Conservation (phyloP, 2,888 invertebrate species). For the Andrena hattorfiana region DNA sequence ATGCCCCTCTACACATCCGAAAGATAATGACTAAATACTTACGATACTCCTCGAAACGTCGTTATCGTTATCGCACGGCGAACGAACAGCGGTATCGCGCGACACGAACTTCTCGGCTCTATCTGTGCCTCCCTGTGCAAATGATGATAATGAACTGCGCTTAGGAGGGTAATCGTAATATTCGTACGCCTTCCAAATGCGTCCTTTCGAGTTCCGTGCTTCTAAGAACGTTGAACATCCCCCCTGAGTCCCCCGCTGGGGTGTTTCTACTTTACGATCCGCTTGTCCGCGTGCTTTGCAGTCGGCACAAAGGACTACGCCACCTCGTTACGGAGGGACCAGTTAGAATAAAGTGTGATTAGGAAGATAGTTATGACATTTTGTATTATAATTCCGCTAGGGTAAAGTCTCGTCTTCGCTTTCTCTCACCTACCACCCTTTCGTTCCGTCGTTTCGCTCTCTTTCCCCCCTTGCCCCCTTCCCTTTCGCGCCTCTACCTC, state of each 20-base stretch:
- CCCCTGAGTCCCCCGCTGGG: conserved; percentile 76
- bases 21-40: conserved; percentile 40
- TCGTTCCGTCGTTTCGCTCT: conserved; percentile 25
- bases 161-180: conserved; percentile 76
- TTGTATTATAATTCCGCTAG: conserved; percentile 82
- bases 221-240: conserved; percentile 76
- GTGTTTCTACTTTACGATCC: conserved; percentile 81
- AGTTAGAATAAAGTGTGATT: conserved; percentile 84
- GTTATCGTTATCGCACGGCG: conserved; percentile 56
- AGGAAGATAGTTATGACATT: conserved; percentile 83
- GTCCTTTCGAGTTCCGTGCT: conserved; percentile 75
- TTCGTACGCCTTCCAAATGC: conserved; percentile 73
- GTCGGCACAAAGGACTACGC: conserved; percentile 77
- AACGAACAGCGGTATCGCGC: conserved; percentile 61
- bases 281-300: conserved; percentile 78
- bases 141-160: conserved; percentile 74
- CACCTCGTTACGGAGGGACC: conserved; percentile 80
- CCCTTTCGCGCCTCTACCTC: not conserved
- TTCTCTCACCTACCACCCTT: conserved; percentile 40
- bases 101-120: conserved; percentile 67
- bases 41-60: conserved; percentile 38
- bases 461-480: conserved; percentile 54
- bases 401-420: conserved; percentile 67
- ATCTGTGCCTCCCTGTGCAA: conserved; percentile 58
- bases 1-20: conserved; percentile 5